These are phyloP conservation scores for Trinectes maculatus DNA, from an alignment of 2,113 vertebrate species.

Conservation along the genomic window DNA sequence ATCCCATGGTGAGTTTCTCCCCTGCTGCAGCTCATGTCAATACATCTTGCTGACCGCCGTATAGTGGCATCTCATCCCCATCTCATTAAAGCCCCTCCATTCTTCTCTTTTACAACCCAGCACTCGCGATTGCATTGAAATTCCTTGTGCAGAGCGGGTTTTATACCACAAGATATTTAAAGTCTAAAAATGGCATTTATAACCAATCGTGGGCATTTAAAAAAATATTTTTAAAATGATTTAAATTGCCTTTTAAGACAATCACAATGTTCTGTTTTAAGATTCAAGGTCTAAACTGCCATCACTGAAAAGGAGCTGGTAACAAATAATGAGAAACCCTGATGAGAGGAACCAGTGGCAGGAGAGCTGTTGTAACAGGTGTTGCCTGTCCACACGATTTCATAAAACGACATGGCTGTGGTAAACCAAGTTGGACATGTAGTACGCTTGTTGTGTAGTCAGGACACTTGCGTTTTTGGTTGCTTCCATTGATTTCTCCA, in stretches of 20 bases:
- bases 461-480: background rate
- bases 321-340: conserved; percentile 27
- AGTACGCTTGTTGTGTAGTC: conserved; percentile 23
- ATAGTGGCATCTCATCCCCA: conserved; percentile 30
- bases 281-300: conserved; percentile 11
- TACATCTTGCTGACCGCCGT: conserved; percentile 39
- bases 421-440: conserved; percentile 23
- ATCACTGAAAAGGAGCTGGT: conserved; percentile 17
- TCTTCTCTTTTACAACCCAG: conserved; percentile 32
- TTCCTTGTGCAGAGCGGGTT: background rate
- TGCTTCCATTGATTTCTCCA: conserved; percentile 21
- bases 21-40: conserved; percentile 23
- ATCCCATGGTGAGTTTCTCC: conserved; percentile 14
- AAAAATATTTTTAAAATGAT: background rate
- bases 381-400: conserved; percentile 32
- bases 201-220: no score
- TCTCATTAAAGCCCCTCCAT: conserved; percentile 39
- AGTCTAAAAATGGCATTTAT: no score
- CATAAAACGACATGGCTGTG: conserved; percentile 22
- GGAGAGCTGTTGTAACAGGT: conserved; percentile 33
- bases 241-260: background rate
- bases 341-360: conserved; percentile 25
- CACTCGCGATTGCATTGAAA: background rate
- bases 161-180: no score
- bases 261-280: conserved; percentile 11